phyloP scores from a whole-genome alignment of 1,140 invertebrate species.

The Archegozetes longisetosus region DNA sequence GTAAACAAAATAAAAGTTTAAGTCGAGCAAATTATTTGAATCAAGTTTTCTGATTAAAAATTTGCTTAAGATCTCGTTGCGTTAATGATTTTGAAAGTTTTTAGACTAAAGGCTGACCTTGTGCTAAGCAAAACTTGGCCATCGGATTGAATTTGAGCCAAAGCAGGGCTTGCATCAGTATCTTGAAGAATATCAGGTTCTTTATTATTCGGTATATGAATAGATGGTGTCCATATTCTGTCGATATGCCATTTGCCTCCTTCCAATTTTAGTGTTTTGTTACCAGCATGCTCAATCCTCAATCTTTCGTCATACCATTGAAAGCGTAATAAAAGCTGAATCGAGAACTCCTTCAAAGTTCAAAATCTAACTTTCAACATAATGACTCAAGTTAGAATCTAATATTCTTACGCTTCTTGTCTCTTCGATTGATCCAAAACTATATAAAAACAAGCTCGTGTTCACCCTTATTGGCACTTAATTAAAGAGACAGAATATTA shows the following conservation, averaged over 20 bases:
- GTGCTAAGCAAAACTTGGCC: conserved; percentile 10
- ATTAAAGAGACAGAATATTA: too few relatives aligned
- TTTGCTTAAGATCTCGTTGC: too few relatives aligned
- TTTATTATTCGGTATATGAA: conserved; percentile 3
- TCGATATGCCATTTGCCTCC: conserved; percentile 5
- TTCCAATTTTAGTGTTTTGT: background rate
- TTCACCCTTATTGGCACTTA: conserved; percentile 1
- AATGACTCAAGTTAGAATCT: background rate
- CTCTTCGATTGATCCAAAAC: conserved; percentile 7
- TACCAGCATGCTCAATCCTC: background rate
- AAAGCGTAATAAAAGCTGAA: conserved; percentile 6
- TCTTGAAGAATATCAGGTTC: conserved; percentile 4
- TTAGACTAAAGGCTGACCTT: background rate
- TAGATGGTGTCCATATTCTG: conserved; percentile 3
- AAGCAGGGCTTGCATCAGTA: background rate
- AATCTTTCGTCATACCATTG: conserved; percentile 3
- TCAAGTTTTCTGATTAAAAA: too few relatives aligned
- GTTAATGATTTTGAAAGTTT: too few relatives aligned
- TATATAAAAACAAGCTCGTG: conserved; percentile 1
- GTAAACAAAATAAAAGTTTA: background rate
- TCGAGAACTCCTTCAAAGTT: conserved; percentile 10
- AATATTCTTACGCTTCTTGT: background rate
- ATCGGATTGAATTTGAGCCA: conserved; percentile 4
- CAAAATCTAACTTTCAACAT: background rate
- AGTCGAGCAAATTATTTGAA: background rate